Evolutionary conservation across 2,888 invertebrate genomes (phyloP), one percentile per base, ranked within the genome.

Genomic region (Rhodophaea formosa): DNA sequence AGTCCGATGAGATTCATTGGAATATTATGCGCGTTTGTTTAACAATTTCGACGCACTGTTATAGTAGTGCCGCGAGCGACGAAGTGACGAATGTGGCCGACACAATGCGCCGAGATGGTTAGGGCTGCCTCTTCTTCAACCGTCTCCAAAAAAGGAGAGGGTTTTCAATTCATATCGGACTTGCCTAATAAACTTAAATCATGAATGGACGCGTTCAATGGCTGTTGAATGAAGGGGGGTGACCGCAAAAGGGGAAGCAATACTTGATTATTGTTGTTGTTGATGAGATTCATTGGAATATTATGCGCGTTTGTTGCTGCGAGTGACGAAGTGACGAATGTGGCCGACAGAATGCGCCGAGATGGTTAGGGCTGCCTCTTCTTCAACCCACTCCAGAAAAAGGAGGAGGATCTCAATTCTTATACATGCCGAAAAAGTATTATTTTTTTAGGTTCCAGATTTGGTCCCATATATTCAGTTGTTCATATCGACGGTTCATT

Each of bases 251-350:
- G 65, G 45, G 70, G 77, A 82, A 78, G 82, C 81, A 86, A 86
- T 86, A n/a, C n/a, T n/a, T n/a, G n/a, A n/a, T n/a, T n/a, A n/a
- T n/a, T n/a, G n/a, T n/a, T n/a, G n/a, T n/a, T n/a, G n/a, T n/a
- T n/a, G 75, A 73, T 69, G 77, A 83, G 82, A 84, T 84, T 81
- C 81, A 84, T 85, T 78, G 74, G 77, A 70, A 77, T 77, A 79
- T 86, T 84, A 72, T 72, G 78, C 76, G 68, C 74, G 76, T 80
- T 82, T 81, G 80, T 81, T 0, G 63, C 62, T 58, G 81, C 86
- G 60, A 80, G 85, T 84, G 77, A 74, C 71, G 58, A 52, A 58
- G 60, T 59, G 68, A 62, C 63, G 63, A 63, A 75, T 70, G 70
- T 60, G 53, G 57, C 59, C 61, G 64, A 57, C 68, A 76, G 74